Evolutionary conservation across 1,140 invertebrate genomes (phyloP).

Genomic region (Cotesia vestalis): DNA sequence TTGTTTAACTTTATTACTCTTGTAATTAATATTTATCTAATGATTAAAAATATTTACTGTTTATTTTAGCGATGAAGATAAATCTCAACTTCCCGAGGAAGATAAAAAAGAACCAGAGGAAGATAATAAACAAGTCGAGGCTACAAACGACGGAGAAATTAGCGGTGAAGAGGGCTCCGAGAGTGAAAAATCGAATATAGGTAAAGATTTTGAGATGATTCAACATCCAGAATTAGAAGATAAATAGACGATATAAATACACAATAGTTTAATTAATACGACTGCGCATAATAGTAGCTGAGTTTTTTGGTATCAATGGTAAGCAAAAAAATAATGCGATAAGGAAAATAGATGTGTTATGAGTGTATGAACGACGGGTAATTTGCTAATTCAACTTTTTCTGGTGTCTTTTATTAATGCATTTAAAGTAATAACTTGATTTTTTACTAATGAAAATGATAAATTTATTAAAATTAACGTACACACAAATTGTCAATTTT

Average conservation of each 20-base stretch:
- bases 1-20: conserved; percentile 5
- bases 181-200: conserved; percentile 76
- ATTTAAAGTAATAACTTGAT: not conserved
- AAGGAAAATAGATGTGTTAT: not conserved
- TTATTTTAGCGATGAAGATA: conserved; percentile 23
- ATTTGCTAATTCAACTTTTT: not conserved
- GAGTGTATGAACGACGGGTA: not conserved
- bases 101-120: conserved; percentile 44
- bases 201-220: conserved; percentile 80
- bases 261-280: not conserved
- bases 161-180: conserved; percentile 62
- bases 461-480: too few species aligned
- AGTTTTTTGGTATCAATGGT: conserved; percentile 6
- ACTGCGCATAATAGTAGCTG: not conserved
- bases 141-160: conserved; percentile 56
- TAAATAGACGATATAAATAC: conserved; percentile 34
- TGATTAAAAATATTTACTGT: conserved; percentile 23
- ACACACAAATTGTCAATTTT: too few species aligned
- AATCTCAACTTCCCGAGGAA: conserved; percentile 49
- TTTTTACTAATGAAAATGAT: too few species aligned
- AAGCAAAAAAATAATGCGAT: conserved; percentile 1
- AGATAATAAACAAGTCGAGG: conserved; percentile 47
- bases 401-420: conserved; percentile 1
- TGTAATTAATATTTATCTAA: not conserved
- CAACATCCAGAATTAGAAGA: conserved; percentile 42